Percentiles rank a stretch among this genome's conserved stretches.
Conservation (phyloP, 2,888 invertebrate genomes). For the Volucella inanis region DNA sequence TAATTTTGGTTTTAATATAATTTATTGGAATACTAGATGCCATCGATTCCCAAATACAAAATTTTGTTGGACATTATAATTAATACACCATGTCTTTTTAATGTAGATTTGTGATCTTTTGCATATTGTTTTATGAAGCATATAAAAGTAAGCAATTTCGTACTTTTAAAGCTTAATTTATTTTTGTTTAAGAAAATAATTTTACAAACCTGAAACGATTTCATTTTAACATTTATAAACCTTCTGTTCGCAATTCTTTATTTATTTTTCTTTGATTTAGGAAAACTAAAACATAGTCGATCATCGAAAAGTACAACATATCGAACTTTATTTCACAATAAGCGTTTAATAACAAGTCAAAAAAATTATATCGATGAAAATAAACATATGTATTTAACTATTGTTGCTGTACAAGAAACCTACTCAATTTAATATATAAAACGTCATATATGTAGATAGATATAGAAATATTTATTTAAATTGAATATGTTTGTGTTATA, state of each 20-base stretch:
- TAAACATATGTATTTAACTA: conserved; percentile 53
- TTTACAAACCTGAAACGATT: neutral
- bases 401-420: conserved; percentile 59
- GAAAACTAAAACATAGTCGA: conserved; percentile 20
- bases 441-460: conserved; percentile 42
- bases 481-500: conserved; percentile 62
- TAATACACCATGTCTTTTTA: too few relatives aligned
- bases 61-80: too few relatives aligned
- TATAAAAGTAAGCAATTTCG: neutral
- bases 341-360: conserved; percentile 43
- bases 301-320: conserved; percentile 70
- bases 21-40: neutral
- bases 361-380: conserved; percentile 59
- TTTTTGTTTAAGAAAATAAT: conserved; percentile 42
- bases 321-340: conserved; percentile 52
- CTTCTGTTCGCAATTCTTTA: neutral
- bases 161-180: neutral
- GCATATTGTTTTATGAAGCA: neutral
- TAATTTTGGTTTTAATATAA: neutral
- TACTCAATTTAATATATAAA: conserved; percentile 35
- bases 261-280: neutral
- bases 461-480: conserved; percentile 65
- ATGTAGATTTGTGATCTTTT: too few relatives aligned
- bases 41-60: conserved; percentile 16
- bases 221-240: neutral